Base-by-base conservation (phyloP, 2,113 vertebrate species). In the Lepus europaeus region DNA sequence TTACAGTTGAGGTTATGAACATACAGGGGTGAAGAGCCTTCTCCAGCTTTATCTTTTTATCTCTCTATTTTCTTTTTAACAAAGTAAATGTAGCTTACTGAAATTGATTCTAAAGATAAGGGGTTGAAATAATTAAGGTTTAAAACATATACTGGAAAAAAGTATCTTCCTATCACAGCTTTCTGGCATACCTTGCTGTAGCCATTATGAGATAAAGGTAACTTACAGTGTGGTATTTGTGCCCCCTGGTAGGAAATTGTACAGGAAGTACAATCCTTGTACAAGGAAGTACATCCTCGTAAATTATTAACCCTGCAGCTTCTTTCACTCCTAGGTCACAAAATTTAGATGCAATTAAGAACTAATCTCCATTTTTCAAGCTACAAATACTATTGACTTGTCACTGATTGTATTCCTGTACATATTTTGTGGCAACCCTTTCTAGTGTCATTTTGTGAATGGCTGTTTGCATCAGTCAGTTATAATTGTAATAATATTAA, bases 401-500 rank as follows among this genome's bases (percentile, higher is more conserved):
- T 64, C 31, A 89, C 2, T 27, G n/a, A 6, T 78, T 63, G 16
- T 64, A 69, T 89, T 89, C 53, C 78, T 97, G 72, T 81, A 73
- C 93, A 78, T 4, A 61, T 64, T 91, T 84, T 82, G 27, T 61
- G 45, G 31, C 90, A 94, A 51, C 51, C 33, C 73, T 95, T 33
- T 72, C 64, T 64, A 70, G 8, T 70, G 2, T 82, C 64, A n/a
- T 90, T 96, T 95, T 92, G 69, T 19, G 78, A 74, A 74, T 70
- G 81, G 22, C 36, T 84, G 10, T 77, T 92, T 88, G 87, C 22
- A 70, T 87, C 31, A 69, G 63, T 85, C 70, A 88, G 23, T 81
- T 66, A 31, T 4, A 85, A 23, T 90, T 61, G 22, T 27, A 74
- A 86, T 53, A 59, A 82, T 77, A 25, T 74, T n/a, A 90, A 95